Evolutionary conservation across 2,113 vertebrate species (phyloP).

Genomic region (Lethenteron camtschaticum): DNA sequence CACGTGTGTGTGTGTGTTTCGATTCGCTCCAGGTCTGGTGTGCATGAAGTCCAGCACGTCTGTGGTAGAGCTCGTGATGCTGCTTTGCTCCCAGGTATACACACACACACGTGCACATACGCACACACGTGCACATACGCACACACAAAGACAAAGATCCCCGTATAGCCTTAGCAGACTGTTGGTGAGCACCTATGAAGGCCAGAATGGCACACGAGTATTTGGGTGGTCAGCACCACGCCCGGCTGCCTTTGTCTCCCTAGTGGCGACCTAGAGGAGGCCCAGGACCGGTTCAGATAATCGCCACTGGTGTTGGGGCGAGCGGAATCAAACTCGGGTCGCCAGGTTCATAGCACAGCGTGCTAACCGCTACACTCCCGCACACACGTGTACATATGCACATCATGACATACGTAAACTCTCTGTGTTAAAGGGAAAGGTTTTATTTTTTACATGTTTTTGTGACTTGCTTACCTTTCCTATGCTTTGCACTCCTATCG

Average conservation of each 20-base stretch:
- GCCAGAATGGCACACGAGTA: too few species aligned
- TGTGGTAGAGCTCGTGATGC: constrained; percentile 89
- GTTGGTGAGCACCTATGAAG: too few species aligned
- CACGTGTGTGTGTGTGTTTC: constrained; percentile 5
- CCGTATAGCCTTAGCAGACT: background rate
- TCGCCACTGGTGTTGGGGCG: too few species aligned
- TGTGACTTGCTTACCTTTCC: too few species aligned
- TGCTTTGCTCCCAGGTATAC: constrained; percentile 82
- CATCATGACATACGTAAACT: background rate
- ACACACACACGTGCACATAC: background rate
- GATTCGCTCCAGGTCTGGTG: constrained; percentile 49
- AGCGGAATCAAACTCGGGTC: too few species aligned
- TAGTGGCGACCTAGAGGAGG: too few species aligned
- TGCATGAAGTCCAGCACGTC: constrained; percentile 98
- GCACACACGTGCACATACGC: background rate
- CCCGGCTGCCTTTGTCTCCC: too few species aligned
- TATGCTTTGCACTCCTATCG: too few species aligned
- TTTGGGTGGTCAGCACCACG: too few species aligned
- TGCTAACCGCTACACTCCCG: background rate
- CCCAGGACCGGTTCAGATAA: too few species aligned
- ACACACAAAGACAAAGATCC: background rate
- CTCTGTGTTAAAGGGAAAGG: too few species aligned
- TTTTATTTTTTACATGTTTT: too few species aligned
- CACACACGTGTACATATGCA: background rate
- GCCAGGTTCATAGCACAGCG: background rate